A percentile compares a stretch with the other conserved stretches of the same genome.
Evolutionary conservation across 2,113 vertebrate genomes (phyloP).

Genomic region (Phodopus roborovskii): DNA sequence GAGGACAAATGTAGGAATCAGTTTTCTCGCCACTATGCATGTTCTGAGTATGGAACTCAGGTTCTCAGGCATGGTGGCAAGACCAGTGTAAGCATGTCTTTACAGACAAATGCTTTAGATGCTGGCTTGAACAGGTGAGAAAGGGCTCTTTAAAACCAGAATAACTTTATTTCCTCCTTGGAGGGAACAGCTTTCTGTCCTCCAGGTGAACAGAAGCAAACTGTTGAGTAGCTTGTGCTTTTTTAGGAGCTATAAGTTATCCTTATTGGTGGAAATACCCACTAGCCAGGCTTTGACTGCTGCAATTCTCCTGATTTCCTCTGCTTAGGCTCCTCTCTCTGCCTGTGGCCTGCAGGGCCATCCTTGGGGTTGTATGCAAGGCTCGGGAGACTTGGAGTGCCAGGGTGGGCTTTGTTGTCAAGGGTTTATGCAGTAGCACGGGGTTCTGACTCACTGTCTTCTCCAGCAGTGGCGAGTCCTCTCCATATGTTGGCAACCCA

Average conservation of each 20-base stretch:
- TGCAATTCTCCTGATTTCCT: neutral
- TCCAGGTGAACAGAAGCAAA: neutral
- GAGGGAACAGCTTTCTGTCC: neutral
- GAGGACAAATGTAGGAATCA: neutral
- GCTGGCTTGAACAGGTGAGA: neutral
- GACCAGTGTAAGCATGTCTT: too few species aligned
- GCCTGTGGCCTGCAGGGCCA: neutral
- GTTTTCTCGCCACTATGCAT: neutral
- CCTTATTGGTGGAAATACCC: accelerated
- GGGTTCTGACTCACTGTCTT: constrained; percentile 1
- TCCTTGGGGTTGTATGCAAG: neutral
- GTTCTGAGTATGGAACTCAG: neutral
- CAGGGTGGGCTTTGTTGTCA: neutral
- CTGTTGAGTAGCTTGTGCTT: too few species aligned
- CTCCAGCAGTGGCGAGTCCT: constrained; percentile 92
- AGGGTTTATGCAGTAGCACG: neutral
- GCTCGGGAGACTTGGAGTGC: neutral
- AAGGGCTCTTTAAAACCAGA: neutral
- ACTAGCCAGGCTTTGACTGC: too few species aligned
- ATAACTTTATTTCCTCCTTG: neutral
- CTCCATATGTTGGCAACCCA: constrained; percentile 96
- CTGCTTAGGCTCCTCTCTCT: neutral
- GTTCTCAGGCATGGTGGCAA: neutral
- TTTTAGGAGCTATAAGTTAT: neutral
- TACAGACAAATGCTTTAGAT: neutral